Evolutionary conservation across 2,888 invertebrate genomes (phyloP).

Genomic region (Sericinus montela): DNA sequence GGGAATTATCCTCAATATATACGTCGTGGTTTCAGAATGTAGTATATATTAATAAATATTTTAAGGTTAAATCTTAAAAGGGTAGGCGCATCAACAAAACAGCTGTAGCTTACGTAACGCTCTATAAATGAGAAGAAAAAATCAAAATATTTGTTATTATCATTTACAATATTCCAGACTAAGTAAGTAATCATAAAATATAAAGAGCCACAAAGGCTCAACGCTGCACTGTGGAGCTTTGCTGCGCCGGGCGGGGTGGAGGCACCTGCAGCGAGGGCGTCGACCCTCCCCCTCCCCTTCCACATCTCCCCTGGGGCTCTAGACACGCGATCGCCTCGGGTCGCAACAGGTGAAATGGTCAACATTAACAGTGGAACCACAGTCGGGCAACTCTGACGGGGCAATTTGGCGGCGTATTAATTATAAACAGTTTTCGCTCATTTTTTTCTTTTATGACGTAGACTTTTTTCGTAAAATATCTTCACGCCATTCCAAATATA

Average conservation of each 20-base stretch:
- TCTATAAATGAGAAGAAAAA: too few species aligned
- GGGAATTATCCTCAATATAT: too few species aligned
- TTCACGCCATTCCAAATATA: too few species aligned
- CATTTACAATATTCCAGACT: too few species aligned
- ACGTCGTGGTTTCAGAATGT: too few species aligned
- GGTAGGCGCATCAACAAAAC: too few species aligned
- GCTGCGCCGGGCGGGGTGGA: conserved; percentile 25
- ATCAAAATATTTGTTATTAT: too few species aligned
- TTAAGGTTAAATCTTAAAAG: too few species aligned
- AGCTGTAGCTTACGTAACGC: too few species aligned
- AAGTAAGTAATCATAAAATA: not conserved
- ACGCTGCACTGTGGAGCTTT: conserved; percentile 3
- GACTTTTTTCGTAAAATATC: too few species aligned
- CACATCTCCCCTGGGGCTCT: conserved; percentile 18
- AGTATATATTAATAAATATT: too few species aligned
- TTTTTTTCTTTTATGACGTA: not conserved
- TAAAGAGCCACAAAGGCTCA: not conserved
- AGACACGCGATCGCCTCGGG: conserved; percentile 18
- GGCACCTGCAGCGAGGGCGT: conserved; percentile 40
- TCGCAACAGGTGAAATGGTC: conserved; percentile 15
- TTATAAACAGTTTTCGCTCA: conserved; percentile 1
- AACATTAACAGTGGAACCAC: conserved; percentile 11
- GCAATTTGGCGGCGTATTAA: conserved; percentile 16
- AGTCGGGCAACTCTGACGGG: conserved; percentile 4
- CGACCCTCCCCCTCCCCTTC: conserved; percentile 31